These are phyloP conservation scores for Poeciliopsis turrubarensis DNA, from an alignment of 2,113 vertebrate species.

Conservation along the genomic window DNA sequence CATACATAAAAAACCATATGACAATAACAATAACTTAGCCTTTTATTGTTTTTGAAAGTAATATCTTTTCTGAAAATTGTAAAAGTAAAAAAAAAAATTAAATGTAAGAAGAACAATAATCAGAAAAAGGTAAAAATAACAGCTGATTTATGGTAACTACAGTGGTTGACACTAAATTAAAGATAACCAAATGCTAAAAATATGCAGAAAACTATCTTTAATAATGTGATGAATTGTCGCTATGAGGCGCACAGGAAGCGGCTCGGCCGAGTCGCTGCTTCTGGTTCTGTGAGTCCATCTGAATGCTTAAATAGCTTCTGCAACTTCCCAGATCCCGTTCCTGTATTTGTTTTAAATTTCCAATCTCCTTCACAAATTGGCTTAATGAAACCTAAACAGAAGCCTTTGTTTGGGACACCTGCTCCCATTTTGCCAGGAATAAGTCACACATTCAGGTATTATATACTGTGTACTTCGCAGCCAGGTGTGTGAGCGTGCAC, in stretches of 20 bases:
- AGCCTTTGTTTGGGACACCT: slow-evolving; percentile 36
- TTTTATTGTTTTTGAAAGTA: not conserved
- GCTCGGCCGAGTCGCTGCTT: not conserved
- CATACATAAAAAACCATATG: not conserved
- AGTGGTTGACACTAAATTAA: too few relatives aligned
- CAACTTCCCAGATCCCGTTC: slow-evolving; percentile 32
- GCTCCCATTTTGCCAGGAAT: slow-evolving; percentile 27
- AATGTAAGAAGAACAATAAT: not conserved
- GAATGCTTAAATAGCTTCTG: not conserved
- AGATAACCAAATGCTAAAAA: too few relatives aligned
- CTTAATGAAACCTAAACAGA: slow-evolving; percentile 27
- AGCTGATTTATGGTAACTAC: too few relatives aligned
- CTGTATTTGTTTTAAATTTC: not conserved
- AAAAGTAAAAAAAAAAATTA: not conserved
- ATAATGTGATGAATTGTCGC: not conserved
- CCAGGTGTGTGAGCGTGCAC: slow-evolving; percentile 42
- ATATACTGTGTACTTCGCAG: slow-evolving; percentile 10
- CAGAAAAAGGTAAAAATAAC: not conserved
- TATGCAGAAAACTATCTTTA: not conserved
- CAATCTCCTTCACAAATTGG: slow-evolving; percentile 17
- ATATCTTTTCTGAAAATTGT: too few relatives aligned
- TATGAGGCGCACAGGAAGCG: not conserved
- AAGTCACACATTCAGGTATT: slow-evolving; percentile 42
- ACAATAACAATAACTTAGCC: not conserved
- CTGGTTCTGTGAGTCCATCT: not conserved